Evolutionary conservation across 2,888 invertebrate species (phyloP).

Genomic region (Lochmaea capreae): DNA sequence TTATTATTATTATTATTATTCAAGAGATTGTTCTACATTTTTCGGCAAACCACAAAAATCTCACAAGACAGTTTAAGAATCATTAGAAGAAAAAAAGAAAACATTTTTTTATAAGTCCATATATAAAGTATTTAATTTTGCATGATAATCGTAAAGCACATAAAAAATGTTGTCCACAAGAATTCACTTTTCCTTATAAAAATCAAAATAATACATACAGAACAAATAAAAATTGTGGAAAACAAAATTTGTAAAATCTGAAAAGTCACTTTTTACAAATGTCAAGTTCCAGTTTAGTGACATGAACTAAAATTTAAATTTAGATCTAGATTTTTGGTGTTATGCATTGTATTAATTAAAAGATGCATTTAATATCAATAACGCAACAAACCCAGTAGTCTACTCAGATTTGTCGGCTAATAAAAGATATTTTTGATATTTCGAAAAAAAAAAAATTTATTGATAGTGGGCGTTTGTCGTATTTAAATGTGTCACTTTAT

Average conservation of each 20-base stretch:
- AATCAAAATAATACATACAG: background rate
- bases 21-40: constrained; percentile 48
- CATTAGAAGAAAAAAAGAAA: constrained; percentile 13
- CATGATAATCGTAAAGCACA: background rate
- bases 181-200: background rate
- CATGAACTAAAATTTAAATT: too few relatives aligned
- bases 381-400: too few relatives aligned
- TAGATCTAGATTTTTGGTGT: too few relatives aligned
- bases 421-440: too few relatives aligned
- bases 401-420: too few relatives aligned
- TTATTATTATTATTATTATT: constrained; percentile 37
- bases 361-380: too few relatives aligned
- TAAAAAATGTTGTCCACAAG: background rate
- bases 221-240: background rate
- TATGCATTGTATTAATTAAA: too few relatives aligned
- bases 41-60: constrained; percentile 47
- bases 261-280: too few relatives aligned
- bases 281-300: too few relatives aligned
- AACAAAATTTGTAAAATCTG: background rate
- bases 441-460: too few relatives aligned
- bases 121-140: constrained; percentile 4
- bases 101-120: constrained; percentile 11
- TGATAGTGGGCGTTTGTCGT: too few relatives aligned
- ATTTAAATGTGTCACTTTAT: too few relatives aligned
- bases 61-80: constrained; percentile 30